Conservation (phyloP, 2,888 invertebrate species). For the Phaedon cochleariae region DNA sequence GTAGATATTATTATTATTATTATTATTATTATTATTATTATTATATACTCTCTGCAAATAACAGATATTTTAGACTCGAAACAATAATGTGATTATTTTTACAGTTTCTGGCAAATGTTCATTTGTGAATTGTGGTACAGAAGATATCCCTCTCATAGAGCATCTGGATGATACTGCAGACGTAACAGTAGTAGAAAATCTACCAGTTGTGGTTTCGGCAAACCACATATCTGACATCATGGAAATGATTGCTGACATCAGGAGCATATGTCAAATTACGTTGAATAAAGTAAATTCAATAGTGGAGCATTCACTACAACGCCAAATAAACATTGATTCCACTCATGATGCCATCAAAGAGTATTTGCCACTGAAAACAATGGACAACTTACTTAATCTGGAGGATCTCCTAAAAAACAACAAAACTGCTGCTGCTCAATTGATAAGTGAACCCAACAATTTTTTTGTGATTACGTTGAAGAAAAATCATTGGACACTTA, state of each 20-base stretch:
- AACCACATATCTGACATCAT: not conserved
- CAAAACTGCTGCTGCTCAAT: not conserved
- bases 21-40: too few relatives aligned
- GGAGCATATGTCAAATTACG: too few relatives aligned
- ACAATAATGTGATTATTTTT: too few relatives aligned
- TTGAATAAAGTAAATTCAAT: not conserved
- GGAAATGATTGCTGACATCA: constrained; percentile 1
- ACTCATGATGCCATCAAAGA: not conserved
- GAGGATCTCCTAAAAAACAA: constrained; percentile 2
- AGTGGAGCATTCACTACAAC: not conserved
- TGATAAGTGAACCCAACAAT: not conserved
- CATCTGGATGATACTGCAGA: too few relatives aligned
- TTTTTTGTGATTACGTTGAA: not conserved
- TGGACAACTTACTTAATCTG: not conserved
- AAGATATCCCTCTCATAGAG: not conserved
- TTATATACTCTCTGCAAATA: too few relatives aligned
- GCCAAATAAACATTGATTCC: not conserved
- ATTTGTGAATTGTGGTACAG: not conserved
- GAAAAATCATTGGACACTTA: not conserved
- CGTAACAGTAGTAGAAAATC: not conserved
- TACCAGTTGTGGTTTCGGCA: not conserved
- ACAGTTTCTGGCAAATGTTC: too few relatives aligned
- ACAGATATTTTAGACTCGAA: too few relatives aligned
- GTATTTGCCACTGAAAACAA: not conserved
- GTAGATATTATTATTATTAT: too few relatives aligned